phyloP scores from a whole-genome alignment of 2,113 vertebrate species.

The Cochlearius cochlearius region DNA sequence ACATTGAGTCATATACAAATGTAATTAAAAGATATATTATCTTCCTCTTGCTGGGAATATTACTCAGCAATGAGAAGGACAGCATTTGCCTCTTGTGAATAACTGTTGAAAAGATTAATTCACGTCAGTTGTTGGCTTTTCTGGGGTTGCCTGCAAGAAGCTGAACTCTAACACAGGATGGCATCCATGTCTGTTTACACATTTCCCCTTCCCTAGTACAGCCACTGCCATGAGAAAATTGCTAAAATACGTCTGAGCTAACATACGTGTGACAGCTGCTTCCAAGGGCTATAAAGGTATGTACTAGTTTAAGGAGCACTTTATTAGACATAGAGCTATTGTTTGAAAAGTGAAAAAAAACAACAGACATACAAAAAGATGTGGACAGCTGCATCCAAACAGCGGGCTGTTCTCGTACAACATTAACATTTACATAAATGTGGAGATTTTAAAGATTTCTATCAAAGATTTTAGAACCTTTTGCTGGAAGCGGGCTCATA shows the following conservation, averaged over 20 bases:
- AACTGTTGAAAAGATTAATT: neutral
- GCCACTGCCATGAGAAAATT: neutral
- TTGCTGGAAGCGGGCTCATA: neutral
- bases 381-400: neutral
- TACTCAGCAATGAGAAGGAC: neutral
- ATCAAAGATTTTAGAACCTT: constrained; percentile 29
- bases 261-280: neutral
- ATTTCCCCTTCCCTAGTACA: neutral
- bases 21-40: neutral
- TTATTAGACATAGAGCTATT: neutral
- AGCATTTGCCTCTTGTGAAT: neutral
- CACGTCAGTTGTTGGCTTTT: neutral
- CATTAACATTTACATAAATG: neutral
- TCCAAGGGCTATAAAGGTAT: neutral
- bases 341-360: neutral
- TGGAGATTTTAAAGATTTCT: neutral
- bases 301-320: neutral
- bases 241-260: neutral
- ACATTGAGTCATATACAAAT: neutral
- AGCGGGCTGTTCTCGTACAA: neutral
- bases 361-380: neutral
- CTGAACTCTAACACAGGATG: neutral
- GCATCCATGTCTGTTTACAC: neutral
- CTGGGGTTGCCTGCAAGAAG: neutral
- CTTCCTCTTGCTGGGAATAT: neutral